phyloP scores from a whole-genome alignment of 2,888 invertebrate species.

The Melipona beecheii region DNA sequence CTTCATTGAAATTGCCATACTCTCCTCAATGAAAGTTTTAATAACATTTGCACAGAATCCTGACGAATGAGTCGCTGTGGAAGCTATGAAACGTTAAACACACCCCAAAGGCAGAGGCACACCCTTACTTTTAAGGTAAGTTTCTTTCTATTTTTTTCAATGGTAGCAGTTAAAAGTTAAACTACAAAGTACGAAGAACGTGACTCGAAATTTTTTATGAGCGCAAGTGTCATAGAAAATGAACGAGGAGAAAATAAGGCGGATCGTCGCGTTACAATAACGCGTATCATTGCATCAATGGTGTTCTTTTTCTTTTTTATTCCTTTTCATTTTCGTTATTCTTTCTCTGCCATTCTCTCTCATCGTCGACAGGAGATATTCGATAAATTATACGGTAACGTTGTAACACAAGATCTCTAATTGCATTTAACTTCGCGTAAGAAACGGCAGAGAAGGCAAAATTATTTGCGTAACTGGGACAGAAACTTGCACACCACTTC shows the following conservation, averaged over 20 bases:
- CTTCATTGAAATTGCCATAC: too few relatives aligned
- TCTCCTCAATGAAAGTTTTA: background rate
- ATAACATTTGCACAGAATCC: slow-evolving; percentile 6
- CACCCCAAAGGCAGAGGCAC: background rate
- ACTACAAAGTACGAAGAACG: background rate
- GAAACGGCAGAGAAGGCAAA: background rate
- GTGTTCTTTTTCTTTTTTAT: background rate
- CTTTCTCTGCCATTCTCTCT: background rate
- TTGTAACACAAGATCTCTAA: background rate
- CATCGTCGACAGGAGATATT: background rate
- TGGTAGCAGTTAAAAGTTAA: background rate
- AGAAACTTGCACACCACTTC: background rate
- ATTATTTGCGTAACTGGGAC: background rate
- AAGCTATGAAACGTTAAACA: slow-evolving; percentile 14
- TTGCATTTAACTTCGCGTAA: background rate
- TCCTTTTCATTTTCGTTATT: too few relatives aligned
- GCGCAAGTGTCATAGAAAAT: background rate
- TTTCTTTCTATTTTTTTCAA: background rate
- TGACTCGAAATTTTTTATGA: background rate
- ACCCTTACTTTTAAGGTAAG: slow-evolving; percentile 2
- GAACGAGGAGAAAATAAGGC: background rate
- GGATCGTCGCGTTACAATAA: background rate
- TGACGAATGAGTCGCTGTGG: slow-evolving; percentile 8
- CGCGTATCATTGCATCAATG: background rate
- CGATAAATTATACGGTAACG: background rate